These are phyloP conservation scores for Camponotus pennsylvanicus DNA, from an alignment of 1,140 invertebrate genomes.

Conservation along the genomic window DNA sequence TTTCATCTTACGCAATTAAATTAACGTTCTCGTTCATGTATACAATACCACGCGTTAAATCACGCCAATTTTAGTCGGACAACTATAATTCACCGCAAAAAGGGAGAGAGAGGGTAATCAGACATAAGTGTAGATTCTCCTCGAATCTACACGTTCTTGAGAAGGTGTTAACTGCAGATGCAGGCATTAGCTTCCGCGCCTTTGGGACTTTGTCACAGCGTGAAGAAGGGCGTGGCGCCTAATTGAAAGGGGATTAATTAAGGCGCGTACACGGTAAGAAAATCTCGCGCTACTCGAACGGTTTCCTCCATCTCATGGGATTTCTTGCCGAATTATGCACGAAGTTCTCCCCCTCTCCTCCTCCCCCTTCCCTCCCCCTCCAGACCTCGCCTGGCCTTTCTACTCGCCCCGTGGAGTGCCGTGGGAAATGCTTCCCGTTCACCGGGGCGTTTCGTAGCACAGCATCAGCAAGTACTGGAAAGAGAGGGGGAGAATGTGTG, in stretches of 20 bases:
- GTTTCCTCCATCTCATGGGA: constrained; percentile 44
- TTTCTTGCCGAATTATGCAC: constrained; percentile 71
- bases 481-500: constrained; percentile 13
- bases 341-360: constrained; percentile 22
- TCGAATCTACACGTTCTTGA: constrained; percentile 57
- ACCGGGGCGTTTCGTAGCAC: constrained; percentile 10
- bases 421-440: constrained; percentile 56
- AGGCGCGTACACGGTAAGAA: constrained; percentile 67
- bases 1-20: constrained; percentile 1
- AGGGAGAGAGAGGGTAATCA: constrained; percentile 17
- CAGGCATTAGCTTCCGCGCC: constrained; percentile 64
- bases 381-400: neutral
- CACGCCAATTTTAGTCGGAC: neutral
- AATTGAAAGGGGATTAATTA: constrained; percentile 78
- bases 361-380: neutral
- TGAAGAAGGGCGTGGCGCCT: constrained; percentile 68
- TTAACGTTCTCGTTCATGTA: neutral
- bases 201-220: constrained; percentile 63
- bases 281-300: constrained; percentile 60
- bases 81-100: neutral
- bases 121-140: neutral
- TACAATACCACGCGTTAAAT: neutral
- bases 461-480: constrained; percentile 20
- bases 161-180: constrained; percentile 57
- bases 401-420: constrained; percentile 19